Evolutionary conservation across 2,888 invertebrate species (phyloP).

Genomic region (Nomada flava): DNA sequence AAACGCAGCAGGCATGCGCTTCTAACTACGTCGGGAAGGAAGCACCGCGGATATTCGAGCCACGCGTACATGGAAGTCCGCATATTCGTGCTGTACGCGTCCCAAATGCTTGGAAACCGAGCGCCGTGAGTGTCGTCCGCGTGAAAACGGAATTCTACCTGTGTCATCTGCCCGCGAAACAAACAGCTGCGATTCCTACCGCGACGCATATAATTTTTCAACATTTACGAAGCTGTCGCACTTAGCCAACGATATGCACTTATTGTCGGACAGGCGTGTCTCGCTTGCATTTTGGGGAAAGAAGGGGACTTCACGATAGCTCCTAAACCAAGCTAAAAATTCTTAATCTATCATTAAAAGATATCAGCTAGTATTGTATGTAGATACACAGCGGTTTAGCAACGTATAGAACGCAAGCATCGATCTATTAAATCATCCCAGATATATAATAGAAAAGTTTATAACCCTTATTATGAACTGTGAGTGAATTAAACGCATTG

Average conservation of each 20-base stretch:
- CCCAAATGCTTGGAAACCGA: conserved; percentile 25
- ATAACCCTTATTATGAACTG: too few relatives aligned
- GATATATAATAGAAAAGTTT: too few relatives aligned
- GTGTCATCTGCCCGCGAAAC: conserved; percentile 5
- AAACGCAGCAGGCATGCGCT: conserved; percentile 24
- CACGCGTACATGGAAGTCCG: conserved; percentile 13
- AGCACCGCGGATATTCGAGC: conserved; percentile 21
- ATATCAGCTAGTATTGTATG: too few relatives aligned
- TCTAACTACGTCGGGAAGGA: conserved; percentile 16
- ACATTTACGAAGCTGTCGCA: not conserved
- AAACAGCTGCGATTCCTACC: conserved; percentile 9
- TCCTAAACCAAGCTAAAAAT: too few relatives aligned
- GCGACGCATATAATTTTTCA: not conserved
- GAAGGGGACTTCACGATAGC: too few relatives aligned
- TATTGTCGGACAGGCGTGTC: too few relatives aligned
- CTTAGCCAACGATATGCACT: not conserved
- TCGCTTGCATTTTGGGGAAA: too few relatives aligned
- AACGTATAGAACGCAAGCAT: too few relatives aligned
- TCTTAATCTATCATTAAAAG: too few relatives aligned
- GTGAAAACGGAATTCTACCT: conserved; percentile 32
- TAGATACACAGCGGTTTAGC: too few relatives aligned
- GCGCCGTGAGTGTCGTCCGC: conserved; percentile 16
- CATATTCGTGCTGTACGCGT: conserved; percentile 23
- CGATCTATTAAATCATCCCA: too few relatives aligned
- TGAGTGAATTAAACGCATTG: too few relatives aligned